Base-by-base conservation (phyloP, 2,113 vertebrate species). In the Thryonomys swinderianus region DNA sequence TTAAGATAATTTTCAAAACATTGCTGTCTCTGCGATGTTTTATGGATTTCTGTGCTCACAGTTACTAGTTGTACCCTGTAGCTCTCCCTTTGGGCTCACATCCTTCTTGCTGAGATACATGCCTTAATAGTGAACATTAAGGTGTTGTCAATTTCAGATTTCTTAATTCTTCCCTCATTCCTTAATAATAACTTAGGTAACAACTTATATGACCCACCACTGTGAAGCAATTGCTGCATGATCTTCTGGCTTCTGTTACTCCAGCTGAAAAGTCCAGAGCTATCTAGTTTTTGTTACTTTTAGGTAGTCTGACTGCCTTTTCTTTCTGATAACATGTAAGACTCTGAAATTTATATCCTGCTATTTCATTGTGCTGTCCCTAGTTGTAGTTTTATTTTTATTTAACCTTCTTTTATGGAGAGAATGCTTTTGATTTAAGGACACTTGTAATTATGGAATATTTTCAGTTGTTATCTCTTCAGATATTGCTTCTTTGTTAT, bases 381-480 rank as follows among this genome's bases (percentile, higher is more conserved):
- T 85, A 61, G 73, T 42, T 55, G 30, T 93, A 32, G 23, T 73
- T 93, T 90, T n/a, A 4, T 62, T 93, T 93, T 55, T 48, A 64
- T 85, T 80, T 81, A 64, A 55, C 51, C 62, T 85, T 25, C 32
- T 48, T 37, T 69, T 78, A 42, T 34, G 25, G 25, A 74, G 13
- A 48, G 3, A 64, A 90, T 51, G 64, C 37, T 66, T 85, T 85
- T 73, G 73, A 66, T 66, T 67, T 93, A 40, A 93, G 48, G 64
- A 73, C 51, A 48, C 57, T 93, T 89, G 32, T 32, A 66, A 40
- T 81, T 37, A 80, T 10, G 23, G 55, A 80, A 57, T 8, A 40
- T 81, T 85, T n/a, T 85, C 32, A 12, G 62, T 12, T 23, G 23
- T 85, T 80, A 34, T 73, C n/a, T 57, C 66, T 37, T 62, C 53